These are phyloP conservation scores for Hormaphis cornu DNA, from an alignment of 1,140 invertebrate genomes.

Conservation along the genomic window DNA sequence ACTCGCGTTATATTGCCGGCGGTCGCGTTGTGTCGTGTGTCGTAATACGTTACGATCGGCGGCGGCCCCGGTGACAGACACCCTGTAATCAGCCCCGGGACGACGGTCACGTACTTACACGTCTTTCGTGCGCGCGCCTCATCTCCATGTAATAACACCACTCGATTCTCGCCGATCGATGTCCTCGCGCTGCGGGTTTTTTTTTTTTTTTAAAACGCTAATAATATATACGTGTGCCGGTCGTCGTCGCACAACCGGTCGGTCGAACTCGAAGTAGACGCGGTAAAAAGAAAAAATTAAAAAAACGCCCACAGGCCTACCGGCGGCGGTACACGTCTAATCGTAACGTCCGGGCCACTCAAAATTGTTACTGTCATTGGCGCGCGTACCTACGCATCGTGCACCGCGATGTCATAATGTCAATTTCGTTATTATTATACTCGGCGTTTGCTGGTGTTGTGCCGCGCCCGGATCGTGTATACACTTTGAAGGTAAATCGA, in stretches of 20 bases:
- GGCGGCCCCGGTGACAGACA: slow-evolving; percentile 24
- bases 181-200: not conserved
- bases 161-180: slow-evolving; percentile 1
- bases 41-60: slow-evolving; percentile 6
- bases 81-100: slow-evolving; percentile 30
- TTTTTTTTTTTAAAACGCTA: too few species aligned
- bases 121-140: not conserved
- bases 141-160: slow-evolving; percentile 30
- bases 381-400: not conserved
- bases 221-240: slow-evolving; percentile 1
- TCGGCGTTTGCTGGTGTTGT: not conserved
- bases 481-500: slow-evolving; percentile 9
- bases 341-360: slow-evolving; percentile 28
- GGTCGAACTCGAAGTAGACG: not conserved
- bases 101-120: slow-evolving; percentile 28
- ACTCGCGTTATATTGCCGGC: not conserved
- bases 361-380: slow-evolving; percentile 33
- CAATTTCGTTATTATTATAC: slow-evolving; percentile 17
- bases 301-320: slow-evolving; percentile 29
- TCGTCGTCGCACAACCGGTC: slow-evolving; percentile 14
- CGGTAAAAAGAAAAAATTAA: not conserved
- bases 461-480: not conserved
- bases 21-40: not conserved
- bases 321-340: slow-evolving; percentile 27
- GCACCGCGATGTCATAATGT: slow-evolving; percentile 22